Conservation (phyloP, 2,797 vertebrate genomes). For the Loriculus beryllinus region DNA sequence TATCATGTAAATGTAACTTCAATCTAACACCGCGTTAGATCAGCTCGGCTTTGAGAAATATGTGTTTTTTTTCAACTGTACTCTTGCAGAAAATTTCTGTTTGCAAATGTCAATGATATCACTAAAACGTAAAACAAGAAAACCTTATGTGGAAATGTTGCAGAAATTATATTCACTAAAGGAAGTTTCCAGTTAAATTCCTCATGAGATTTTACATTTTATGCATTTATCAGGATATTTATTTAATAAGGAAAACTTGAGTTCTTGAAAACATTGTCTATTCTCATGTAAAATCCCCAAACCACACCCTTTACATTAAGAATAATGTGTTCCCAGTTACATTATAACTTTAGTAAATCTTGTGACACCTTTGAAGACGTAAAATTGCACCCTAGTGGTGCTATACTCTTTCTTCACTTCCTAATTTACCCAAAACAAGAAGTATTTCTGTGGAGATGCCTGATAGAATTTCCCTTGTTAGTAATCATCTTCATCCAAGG, state of each 20-base stretch:
- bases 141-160: not conserved
- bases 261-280: not conserved
- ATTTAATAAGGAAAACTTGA: not conserved
- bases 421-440: not conserved
- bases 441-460: not conserved
- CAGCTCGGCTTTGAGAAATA: conserved; percentile 29
- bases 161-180: not conserved
- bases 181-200: not conserved
- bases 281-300: not conserved
- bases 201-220: not conserved
- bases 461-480: not conserved
- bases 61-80: conserved; percentile 51
- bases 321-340: not conserved
- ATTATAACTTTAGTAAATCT: not conserved
- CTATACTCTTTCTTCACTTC: not conserved
- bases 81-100: conserved; percentile 27
- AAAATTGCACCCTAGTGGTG: not conserved
- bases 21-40: conserved; percentile 28
- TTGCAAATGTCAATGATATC: conserved; percentile 4
- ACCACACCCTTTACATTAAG: not conserved
- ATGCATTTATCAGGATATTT: not conserved
- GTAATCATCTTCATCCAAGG: not conserved
- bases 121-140: not conserved
- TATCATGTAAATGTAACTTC: conserved; percentile 57
- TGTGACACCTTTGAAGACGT: not conserved